Conservation (phyloP, 2,113 vertebrate genomes). For the Pholis gunnellus region DNA sequence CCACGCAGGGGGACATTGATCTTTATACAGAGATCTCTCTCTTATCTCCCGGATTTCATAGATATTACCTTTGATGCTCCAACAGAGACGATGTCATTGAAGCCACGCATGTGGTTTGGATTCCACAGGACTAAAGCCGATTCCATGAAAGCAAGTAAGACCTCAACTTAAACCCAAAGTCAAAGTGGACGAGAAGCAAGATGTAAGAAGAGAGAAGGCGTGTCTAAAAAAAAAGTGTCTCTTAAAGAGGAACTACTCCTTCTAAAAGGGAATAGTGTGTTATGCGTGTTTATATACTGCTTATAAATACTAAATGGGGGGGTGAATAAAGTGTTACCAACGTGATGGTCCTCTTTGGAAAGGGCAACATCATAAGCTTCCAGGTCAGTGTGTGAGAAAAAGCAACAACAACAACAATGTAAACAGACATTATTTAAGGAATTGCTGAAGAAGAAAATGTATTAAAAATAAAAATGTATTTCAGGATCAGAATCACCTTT, state of each 20-base stretch:
- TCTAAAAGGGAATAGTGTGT: no score
- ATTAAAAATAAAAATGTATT: no score
- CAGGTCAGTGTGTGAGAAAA: no score
- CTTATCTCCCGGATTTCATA: constrained; percentile 30
- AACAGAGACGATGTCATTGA: constrained; percentile 18
- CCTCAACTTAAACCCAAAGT: background rate
- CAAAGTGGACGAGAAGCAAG: background rate
- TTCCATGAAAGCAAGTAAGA: constrained; percentile 2
- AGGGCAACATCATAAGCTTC: no score
- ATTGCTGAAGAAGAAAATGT: no score
- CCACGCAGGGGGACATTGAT: constrained; percentile 47
- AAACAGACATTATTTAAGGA: no score
- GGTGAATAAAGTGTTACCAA: background rate
- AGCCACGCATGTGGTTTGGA: background rate
- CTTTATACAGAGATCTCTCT: constrained; percentile 42
- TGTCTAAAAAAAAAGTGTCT: background rate
- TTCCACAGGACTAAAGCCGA: background rate
- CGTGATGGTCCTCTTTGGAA: no score
- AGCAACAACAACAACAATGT: no score
- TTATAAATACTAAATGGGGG: background rate
- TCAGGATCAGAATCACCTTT: no score
- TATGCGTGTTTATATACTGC: no score
- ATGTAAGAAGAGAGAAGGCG: background rate
- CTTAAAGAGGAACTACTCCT: no score
- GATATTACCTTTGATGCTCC: constrained; percentile 27